Percentiles rank a stretch among this genome's conserved stretches.
Conservation (phyloP, 2,797 vertebrate species). For the Arctocebus calabarensis region DNA sequence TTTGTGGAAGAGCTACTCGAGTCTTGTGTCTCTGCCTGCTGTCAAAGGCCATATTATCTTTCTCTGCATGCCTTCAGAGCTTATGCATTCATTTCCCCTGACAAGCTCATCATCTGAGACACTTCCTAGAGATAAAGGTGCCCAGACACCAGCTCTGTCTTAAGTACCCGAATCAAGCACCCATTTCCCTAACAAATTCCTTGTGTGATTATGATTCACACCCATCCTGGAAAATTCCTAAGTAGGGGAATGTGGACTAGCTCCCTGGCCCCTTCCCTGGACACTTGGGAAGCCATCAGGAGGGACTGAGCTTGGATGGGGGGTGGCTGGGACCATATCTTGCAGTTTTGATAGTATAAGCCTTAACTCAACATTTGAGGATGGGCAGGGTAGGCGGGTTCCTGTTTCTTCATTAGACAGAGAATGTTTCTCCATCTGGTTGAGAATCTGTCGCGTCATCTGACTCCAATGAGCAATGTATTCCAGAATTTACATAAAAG, state of each 20-base stretch:
- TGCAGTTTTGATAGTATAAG: background rate
- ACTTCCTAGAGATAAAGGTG: no score
- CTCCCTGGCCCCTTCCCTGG: background rate
- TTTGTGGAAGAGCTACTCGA: background rate
- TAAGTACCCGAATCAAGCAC: background rate
- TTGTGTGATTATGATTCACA: background rate
- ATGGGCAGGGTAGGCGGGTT: constrained; percentile 15
- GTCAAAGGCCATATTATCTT: background rate
- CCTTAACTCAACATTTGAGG: constrained; percentile 11
- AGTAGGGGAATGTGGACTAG: background rate
- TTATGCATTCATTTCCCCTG: rapidly evolving
- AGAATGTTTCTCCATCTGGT: constrained; percentile 68
- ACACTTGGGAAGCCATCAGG: background rate
- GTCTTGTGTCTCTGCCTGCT: background rate
- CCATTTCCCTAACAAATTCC: background rate
- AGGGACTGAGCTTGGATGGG: background rate
- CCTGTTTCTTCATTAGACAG: constrained; percentile 32
- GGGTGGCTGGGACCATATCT: no score
- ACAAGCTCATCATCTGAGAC: rapidly evolving
- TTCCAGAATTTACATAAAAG: constrained; percentile 19
- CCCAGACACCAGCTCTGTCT: background rate
- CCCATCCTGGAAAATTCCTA: background rate
- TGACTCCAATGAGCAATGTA: background rate
- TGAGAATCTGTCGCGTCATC: constrained; percentile 11
- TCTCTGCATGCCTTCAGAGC: background rate